Evolutionary conservation across 2,888 invertebrate species (phyloP).

Genomic region (Drosophila antonietae): DNA sequence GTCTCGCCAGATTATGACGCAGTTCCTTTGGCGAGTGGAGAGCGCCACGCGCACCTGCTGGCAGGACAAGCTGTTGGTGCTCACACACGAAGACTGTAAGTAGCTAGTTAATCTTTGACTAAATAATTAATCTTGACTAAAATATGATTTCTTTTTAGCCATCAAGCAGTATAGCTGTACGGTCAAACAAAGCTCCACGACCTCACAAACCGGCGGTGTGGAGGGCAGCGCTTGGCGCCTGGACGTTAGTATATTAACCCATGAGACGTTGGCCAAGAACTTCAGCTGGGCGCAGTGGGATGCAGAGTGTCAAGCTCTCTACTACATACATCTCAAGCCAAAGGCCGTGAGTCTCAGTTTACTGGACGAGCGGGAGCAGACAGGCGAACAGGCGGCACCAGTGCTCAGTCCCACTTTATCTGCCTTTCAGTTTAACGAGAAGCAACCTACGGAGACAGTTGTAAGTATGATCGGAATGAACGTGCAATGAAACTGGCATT

Average conservation of each 20-base stretch:
- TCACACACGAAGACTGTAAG: slow-evolving; percentile 92
- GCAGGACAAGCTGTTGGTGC: slow-evolving; percentile 89
- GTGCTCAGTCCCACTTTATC: slow-evolving; percentile 90
- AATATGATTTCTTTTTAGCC: slow-evolving; percentile 34
- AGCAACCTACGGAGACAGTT: slow-evolving; percentile 94
- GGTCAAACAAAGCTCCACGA: slow-evolving; percentile 80
- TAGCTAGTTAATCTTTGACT: slow-evolving; percentile 2
- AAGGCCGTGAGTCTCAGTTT: slow-evolving; percentile 88
- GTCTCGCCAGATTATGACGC: slow-evolving; percentile 90
- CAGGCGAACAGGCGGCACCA: slow-evolving; percentile 82
- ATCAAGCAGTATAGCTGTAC: slow-evolving; percentile 81
- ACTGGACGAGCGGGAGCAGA: slow-evolving; percentile 88
- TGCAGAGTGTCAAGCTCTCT: slow-evolving; percentile 89
- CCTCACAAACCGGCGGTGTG: slow-evolving; percentile 45
- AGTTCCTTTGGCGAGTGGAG: slow-evolving; percentile 86
- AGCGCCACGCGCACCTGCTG: slow-evolving; percentile 69
- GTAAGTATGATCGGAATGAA: slow-evolving; percentile 85
- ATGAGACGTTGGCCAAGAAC: slow-evolving; percentile 88
- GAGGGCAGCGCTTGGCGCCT: slow-evolving; percentile 85
- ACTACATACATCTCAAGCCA: slow-evolving; percentile 92
- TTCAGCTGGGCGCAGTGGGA: slow-evolving; percentile 96
- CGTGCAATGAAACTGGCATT: not conserved
- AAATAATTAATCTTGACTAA: too few species aligned
- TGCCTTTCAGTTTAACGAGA: slow-evolving; percentile 94
- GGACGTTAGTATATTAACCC: slow-evolving; percentile 86